These are phyloP conservation scores for Chlamydotis undulata DNA, from an alignment of 2,113 vertebrate species.

Conservation along the genomic window DNA sequence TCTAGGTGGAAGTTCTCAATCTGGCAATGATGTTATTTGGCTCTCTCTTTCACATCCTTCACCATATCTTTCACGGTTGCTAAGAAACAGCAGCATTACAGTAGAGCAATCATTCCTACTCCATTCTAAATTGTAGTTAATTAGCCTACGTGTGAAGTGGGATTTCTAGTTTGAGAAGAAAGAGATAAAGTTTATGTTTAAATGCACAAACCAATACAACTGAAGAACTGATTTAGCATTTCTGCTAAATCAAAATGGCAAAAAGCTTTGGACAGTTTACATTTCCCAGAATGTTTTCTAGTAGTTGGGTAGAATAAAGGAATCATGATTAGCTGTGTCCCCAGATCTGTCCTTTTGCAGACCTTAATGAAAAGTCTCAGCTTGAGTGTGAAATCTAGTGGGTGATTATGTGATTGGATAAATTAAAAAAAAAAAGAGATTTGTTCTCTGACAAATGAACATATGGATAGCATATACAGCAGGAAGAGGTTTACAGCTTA, in stretches of 20 bases:
- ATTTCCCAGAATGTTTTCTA: not conserved
- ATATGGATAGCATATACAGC: not conserved
- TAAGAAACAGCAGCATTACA: conserved; percentile 51
- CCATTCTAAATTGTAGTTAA: conserved; percentile 29
- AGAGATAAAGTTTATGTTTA: not conserved
- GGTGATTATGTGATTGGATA: not conserved
- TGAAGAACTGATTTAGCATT: not conserved
- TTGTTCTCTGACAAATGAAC: not conserved
- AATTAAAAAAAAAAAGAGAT: not conserved
- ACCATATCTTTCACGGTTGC: conserved; percentile 10
- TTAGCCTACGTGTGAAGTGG: conserved; percentile 24
- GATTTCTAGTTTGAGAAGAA: not conserved
- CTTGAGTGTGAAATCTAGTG: conserved; percentile 22
- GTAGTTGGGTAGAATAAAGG: not conserved
- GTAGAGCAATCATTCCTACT: conserved; percentile 38
- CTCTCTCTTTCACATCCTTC: conserved; percentile 28
- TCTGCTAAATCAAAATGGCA: not conserved
- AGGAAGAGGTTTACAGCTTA: not conserved
- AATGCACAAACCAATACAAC: not conserved
- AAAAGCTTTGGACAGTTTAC: not conserved
- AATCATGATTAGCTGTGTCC: not conserved
- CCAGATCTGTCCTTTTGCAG: not conserved
- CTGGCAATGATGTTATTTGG: conserved; percentile 18
- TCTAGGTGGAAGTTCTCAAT: conserved; percentile 35
- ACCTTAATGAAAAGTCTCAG: conserved; percentile 45